Base-by-base conservation (phyloP, 2,888 invertebrate genomes). In the Cryptocephalus moraei region DNA sequence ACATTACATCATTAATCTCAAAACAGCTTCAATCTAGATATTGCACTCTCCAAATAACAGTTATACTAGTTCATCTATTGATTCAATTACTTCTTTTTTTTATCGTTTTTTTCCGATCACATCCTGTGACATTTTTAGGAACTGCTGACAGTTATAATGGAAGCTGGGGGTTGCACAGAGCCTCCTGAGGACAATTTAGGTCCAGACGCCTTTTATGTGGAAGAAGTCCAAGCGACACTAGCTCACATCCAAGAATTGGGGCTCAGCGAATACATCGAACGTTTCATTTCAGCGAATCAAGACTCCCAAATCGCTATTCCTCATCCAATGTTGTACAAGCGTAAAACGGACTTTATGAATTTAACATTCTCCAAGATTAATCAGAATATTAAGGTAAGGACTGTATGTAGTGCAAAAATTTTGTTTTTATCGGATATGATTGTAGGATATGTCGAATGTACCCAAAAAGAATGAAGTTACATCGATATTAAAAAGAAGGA, bases 161-260 rank as follows among this genome's bases (percentile, higher is more conserved):
- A 86, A 72, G 80, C 83, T 14, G 86, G 84, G n/a, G 84, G 84
- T 33, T 84, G 83, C 59, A 84, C 84, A 4, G 80, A 81, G 62
- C 66, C 82, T 75, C 72, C 79, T 46, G 73, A 78, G 38, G 79
- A 79, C 12, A 71, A 76, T 41, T 76, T 78, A 33, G 80, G 82
- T 0, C 89, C 90, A 0, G 85, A 89, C 49, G 80, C 85, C 1
- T 87, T 91, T 69, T 90, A 91, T 60, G 87, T 93, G 0, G 91
- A 92, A 70, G 92, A 93, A 69, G 91, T 87, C 44, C 87, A 89
- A 66, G 88, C 89, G 52, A 91, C 91, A 1, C 67, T 93, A 3
- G 81, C 84, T 43, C 79, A 88, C 54, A 73, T 90, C 0, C 81
- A 83, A 58, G 84, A 85, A 54, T 80, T 88, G 10, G 88, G 88